A percentile compares a stretch with the other conserved stretches of the same genome.
phyloP scores from a whole-genome alignment of 2,888 invertebrate species.

The Tribolium freemani region DNA sequence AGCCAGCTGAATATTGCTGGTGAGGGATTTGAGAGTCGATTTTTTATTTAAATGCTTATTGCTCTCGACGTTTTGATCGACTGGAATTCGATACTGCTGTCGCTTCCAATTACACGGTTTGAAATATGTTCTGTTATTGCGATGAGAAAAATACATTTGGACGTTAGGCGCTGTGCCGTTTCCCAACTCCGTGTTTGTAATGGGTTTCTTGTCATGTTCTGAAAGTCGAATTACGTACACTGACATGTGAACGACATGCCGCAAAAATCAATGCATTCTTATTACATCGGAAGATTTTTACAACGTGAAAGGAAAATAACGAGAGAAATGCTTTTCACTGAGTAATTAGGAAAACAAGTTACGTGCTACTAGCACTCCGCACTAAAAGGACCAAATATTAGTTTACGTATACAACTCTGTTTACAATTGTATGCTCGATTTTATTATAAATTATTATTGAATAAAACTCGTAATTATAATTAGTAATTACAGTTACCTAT shows the following conservation, averaged over 20 bases:
- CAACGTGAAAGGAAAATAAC: neutral
- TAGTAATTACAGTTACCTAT: too few relatives aligned
- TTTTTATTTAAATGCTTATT: conserved; percentile 62
- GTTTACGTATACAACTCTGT: too few relatives aligned
- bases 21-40: conserved; percentile 55
- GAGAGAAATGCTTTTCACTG: too few relatives aligned
- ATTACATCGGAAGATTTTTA: neutral
- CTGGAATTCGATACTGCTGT: conserved; percentile 59
- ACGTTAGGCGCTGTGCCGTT: conserved; percentile 15
- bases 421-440: too few relatives aligned
- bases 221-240: conserved; percentile 5
- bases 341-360: too few relatives aligned
- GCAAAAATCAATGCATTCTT: neutral
- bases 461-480: too few relatives aligned
- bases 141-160: conserved; percentile 44
- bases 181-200: conserved; percentile 11
- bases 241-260: conserved; percentile 13
- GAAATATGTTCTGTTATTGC: conserved; percentile 49
- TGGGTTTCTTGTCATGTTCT: conserved; percentile 30
- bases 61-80: conserved; percentile 62
- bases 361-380: too few relatives aligned
- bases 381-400: too few relatives aligned
- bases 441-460: too few relatives aligned
- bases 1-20: conserved; percentile 51
- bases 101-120: conserved; percentile 56